Conservation (phyloP, 1,140 invertebrate species). For the Drosophila yakuba region DNA sequence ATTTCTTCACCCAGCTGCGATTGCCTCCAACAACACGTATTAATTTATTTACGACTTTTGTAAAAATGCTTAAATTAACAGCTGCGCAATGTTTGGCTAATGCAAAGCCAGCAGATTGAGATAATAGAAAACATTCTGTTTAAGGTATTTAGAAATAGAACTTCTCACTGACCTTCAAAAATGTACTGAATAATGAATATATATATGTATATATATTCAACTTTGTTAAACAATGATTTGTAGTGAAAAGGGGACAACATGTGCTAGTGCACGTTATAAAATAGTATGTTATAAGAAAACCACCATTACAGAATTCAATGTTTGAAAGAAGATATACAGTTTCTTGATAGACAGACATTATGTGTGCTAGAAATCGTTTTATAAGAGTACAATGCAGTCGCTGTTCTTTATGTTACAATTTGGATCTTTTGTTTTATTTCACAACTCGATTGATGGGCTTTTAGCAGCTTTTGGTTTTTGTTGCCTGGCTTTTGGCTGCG, state of each 20-base stretch:
- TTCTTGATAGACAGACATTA: too few species aligned
- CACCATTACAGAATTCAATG: too few species aligned
- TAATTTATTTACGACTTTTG: constrained; percentile 52
- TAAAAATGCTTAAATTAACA: constrained; percentile 64
- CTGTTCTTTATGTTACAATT: constrained; percentile 7
- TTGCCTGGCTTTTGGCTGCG: constrained; percentile 31
- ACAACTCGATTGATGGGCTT: constrained; percentile 54
- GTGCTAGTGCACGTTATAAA: too few species aligned
- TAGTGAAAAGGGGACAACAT: too few species aligned
- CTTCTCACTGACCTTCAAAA: neutral
- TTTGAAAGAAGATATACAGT: too few species aligned
- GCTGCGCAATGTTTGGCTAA: constrained; percentile 24
- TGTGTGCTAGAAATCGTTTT: too few species aligned
- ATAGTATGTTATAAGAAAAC: too few species aligned
- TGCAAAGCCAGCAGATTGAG: neutral
- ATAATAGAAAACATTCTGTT: neutral
- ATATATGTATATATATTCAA: neutral
- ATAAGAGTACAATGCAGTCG: constrained; percentile 8
- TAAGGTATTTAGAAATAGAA: neutral
- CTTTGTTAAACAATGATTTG: too few species aligned
- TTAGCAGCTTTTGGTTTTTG: constrained; percentile 28
- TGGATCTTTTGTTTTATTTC: constrained; percentile 35
- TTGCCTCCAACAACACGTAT: constrained; percentile 31
- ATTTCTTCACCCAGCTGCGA: constrained; percentile 1
- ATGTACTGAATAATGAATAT: neutral